Conservation (phyloP, 2,113 vertebrate species). For the Vulpes vulpes region DNA sequence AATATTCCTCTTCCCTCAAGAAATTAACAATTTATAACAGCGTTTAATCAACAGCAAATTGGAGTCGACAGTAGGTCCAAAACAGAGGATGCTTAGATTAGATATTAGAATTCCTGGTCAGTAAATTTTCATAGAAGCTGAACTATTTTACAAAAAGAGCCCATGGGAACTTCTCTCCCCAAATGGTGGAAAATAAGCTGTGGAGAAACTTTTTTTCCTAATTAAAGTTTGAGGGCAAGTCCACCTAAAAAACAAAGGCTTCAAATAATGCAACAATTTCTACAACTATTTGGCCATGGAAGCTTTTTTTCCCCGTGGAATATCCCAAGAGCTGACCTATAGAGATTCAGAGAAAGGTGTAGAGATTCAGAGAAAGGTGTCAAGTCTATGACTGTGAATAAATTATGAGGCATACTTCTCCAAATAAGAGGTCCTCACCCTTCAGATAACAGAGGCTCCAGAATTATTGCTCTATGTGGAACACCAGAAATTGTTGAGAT, state of each 20-base stretch:
- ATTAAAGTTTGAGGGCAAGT: not conserved
- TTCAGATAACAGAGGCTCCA: conserved; percentile 4
- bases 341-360: not conserved
- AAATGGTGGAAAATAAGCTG: not conserved
- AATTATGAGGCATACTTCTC: not conserved
- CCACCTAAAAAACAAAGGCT: not conserved
- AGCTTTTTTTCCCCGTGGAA: not conserved
- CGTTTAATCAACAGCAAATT: not conserved
- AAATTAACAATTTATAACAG: not conserved
- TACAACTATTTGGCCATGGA: not conserved
- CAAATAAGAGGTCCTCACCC: conserved; percentile 31
- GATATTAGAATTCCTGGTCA: not conserved
- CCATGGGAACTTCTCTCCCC: not conserved
- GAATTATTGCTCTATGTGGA: conserved; percentile 18
- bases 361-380: not conserved
- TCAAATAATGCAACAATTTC: conserved; percentile 25
- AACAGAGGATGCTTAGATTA: not conserved
- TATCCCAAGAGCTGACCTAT: conserved; percentile 40
- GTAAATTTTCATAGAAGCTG: not conserved
- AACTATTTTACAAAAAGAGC: not conserved
- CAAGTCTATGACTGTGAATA: not conserved
- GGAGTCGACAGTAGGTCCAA: not conserved
- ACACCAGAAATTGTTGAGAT: not conserved
- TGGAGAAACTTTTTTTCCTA: not conserved
- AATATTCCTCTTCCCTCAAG: not conserved